Evolutionary conservation across 1,140 invertebrate genomes (phyloP), one percentile per base, ranked within the genome.

Genomic region (Drosophila azteca): DNA sequence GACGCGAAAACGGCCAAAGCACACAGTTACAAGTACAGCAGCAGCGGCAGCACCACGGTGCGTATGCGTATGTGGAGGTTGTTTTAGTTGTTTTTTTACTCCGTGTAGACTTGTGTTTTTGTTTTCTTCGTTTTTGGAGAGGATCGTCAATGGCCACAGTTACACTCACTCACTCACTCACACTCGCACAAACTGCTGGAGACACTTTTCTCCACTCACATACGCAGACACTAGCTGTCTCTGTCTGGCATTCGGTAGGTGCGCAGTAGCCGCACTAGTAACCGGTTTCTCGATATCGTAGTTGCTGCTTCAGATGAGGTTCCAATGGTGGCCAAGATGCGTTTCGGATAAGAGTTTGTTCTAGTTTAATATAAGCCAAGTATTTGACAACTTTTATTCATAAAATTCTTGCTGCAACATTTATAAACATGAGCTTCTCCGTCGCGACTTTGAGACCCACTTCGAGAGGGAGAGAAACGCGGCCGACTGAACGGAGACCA

Each of bases 221-320:
- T 13, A 39, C 63, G 58, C 49, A 63, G 24, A 35, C 71, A 66
- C 64, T 75, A 55, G 66, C 83, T 77, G 83, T 87, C 83, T 53
- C 83, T 68, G 48, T 87, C 79, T 83, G 48, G 45, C 83, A 26
- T 29, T 49, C n/a, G 58, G 53, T 62, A 74, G 83, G 70, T 82
- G 83, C 78, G 73, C 79, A 82, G 71, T 29, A 88, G 88, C 83
- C 83, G 83, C 79, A 79, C 83, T 70, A 82, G 71, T 29, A 88
- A 87, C 83, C 83, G 83, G 83, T 88, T 87, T 75, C 45, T 46
- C 49, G 61, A 17, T 53, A 39, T 39, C 11, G 35, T 13, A 13
- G 31, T 11, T 35, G 31, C 31, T 35, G 3, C 11, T 35, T 13
- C 35, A 39, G 35, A 3, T 39, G 35, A 20, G 35, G 20, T 48